Evolutionary conservation across 2,797 vertebrate species (phyloP).

Genomic region (Pteronotus mesoamericanus): DNA sequence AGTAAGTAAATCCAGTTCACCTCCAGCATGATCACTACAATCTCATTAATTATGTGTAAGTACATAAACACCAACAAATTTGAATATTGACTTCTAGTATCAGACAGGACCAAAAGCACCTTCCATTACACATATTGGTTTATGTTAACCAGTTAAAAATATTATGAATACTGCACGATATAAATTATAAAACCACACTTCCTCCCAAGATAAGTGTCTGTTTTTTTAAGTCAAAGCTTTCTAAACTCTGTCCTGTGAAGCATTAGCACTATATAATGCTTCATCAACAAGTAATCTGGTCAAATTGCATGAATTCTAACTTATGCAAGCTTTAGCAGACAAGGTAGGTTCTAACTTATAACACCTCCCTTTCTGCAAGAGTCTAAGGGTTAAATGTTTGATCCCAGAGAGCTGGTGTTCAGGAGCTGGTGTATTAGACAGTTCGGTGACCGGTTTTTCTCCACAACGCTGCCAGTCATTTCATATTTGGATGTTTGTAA

Average conservation of each 20-base stretch:
- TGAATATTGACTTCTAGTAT: not conserved
- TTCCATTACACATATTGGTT: not conserved
- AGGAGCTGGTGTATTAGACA: not conserved
- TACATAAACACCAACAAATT: not conserved
- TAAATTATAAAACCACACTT: not conserved
- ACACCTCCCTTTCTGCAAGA: not conserved
- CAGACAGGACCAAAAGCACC: not conserved
- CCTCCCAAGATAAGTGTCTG: not conserved
- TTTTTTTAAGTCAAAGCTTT: not conserved
- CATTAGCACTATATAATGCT: not conserved
- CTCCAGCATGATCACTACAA: not conserved
- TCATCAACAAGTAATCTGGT: not conserved
- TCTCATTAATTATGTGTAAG: not conserved
- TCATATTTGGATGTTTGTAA: not conserved
- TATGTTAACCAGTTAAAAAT: not conserved
- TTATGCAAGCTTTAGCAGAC: not conserved
- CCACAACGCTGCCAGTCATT: not conserved
- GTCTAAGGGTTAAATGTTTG: not conserved
- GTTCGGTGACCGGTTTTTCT: not conserved
- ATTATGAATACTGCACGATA: not conserved
- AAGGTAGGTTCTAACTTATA: not conserved
- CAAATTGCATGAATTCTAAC: not conserved
- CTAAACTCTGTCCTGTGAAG: not conserved
- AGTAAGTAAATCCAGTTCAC: not conserved
- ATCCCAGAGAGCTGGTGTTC: not conserved